Percentiles rank a stretch among this genome's conserved stretches.
Conservation (phyloP, 2,888 invertebrate genomes). For the Leptogaster cylindrica region DNA sequence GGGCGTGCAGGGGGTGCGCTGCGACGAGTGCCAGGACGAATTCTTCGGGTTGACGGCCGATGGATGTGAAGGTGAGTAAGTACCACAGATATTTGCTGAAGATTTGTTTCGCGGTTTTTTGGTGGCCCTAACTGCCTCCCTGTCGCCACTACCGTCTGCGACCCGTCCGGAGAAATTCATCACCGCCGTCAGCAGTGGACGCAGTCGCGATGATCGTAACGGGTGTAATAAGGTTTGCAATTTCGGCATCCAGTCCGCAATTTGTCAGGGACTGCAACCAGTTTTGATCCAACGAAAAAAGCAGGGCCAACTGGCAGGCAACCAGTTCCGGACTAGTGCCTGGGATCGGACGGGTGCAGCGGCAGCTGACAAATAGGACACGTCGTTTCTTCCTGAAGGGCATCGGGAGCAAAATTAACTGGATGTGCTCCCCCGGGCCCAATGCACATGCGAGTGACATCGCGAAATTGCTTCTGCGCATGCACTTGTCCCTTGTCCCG, state of each 20-base stretch:
- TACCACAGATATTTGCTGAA: neutral
- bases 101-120: neutral
- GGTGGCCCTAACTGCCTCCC: neutral
- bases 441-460: conserved; percentile 20
- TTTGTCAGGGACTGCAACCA: conserved; percentile 35
- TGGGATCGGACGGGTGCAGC: too few relatives aligned
- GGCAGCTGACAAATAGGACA: conserved; percentile 21
- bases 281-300: neutral
- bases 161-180: neutral
- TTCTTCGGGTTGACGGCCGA: conserved; percentile 72
- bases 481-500: conserved; percentile 1
- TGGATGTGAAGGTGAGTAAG: conserved; percentile 74
- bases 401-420: conserved; percentile 7
- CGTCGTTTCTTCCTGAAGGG: conserved; percentile 1
- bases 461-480: neutral
- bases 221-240: too few relatives aligned
- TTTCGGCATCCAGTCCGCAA: conserved; percentile 32
- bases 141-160: neutral
- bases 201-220: too few relatives aligned
- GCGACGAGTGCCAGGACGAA: conserved; percentile 74
- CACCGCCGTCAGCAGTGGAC: neutral
- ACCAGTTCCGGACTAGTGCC: neutral
- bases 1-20: conserved; percentile 80
- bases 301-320: too few relatives aligned
- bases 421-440: neutral